These are phyloP conservation scores for Carassius carassius DNA, from an alignment of 2,113 vertebrate genomes.

Conservation along the genomic window DNA sequence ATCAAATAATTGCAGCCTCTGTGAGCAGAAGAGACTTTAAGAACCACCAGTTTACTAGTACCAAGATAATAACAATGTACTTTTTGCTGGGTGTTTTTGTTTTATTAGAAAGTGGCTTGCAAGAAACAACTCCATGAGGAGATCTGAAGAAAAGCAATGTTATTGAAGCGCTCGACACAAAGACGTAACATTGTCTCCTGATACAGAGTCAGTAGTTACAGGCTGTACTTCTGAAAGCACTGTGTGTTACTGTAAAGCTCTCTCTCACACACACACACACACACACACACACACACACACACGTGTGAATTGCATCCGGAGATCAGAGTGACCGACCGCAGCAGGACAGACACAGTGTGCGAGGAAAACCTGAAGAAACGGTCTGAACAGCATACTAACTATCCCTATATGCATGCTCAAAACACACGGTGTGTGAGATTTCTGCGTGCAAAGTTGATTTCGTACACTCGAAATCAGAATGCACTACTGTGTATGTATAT, in stretches of 20 bases:
- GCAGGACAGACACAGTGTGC: neutral
- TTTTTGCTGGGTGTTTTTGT: neutral
- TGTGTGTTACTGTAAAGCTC: neutral
- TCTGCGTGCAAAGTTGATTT: neutral
- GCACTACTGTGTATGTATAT: too few relatives aligned
- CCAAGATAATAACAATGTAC: neutral
- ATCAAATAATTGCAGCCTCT: neutral
- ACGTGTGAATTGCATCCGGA: constrained; percentile 8
- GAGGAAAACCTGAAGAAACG: neutral
- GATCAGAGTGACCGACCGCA: constrained; percentile 48
- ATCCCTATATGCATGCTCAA: neutral
- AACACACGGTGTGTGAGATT: neutral
- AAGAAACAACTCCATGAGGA: neutral
- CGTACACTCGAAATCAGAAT: too few relatives aligned
- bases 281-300: neutral
- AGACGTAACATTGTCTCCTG: neutral
- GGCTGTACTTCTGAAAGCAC: neutral
- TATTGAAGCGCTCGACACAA: neutral
- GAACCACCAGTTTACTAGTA: neutral
- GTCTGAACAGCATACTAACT: neutral
- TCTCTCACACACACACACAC: neutral
- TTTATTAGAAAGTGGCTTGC: neutral
- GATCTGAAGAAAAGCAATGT: neutral
- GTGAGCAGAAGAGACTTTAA: neutral
- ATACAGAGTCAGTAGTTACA: neutral